Conservation (phyloP, 2,797 vertebrate species). For the Gadopsis bispinosus region DNA sequence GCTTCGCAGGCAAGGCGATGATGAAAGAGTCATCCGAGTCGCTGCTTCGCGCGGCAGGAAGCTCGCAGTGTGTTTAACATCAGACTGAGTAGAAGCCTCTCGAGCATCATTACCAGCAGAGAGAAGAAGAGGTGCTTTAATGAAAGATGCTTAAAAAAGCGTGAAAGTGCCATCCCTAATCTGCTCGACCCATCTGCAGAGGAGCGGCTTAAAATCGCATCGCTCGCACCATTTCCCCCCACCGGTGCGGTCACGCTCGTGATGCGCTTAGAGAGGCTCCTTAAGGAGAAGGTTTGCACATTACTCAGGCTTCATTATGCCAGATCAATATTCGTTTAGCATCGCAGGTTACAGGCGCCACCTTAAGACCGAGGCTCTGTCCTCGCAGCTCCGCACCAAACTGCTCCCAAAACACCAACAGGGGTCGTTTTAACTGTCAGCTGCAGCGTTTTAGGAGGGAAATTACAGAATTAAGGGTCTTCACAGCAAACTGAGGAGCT, state of each 20-base stretch:
- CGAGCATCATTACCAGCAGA: conserved; percentile 25
- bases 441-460: not conserved
- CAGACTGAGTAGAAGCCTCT: conserved; percentile 20
- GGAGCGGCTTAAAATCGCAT: conserved; percentile 58
- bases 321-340: conserved; percentile 93
- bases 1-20: conserved; percentile 29
- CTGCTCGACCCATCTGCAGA: conserved; percentile 63
- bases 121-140: conserved; percentile 46
- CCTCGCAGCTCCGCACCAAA: conserved; percentile 39
- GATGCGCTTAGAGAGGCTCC: conserved; percentile 84
- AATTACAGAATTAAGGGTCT: not conserved
- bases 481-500: not conserved
- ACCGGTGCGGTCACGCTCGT: conserved; percentile 82
- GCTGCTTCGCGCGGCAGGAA: conserved; percentile 27
- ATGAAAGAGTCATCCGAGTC: conserved; percentile 53
- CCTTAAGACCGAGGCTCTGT: conserved; percentile 88
- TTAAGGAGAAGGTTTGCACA: conserved; percentile 87
- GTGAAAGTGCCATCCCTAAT: conserved; percentile 69
- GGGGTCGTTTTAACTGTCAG: not conserved
- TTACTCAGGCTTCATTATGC: conserved; percentile 93
- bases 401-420: conserved; percentile 82
- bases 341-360: conserved; percentile 90
- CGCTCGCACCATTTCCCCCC: conserved; percentile 74
- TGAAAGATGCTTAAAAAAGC: conserved; percentile 68
- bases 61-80: conserved; percentile 12